phyloP scores from a whole-genome alignment of 2,888 invertebrate species.

The Creontiades dilutus region DNA sequence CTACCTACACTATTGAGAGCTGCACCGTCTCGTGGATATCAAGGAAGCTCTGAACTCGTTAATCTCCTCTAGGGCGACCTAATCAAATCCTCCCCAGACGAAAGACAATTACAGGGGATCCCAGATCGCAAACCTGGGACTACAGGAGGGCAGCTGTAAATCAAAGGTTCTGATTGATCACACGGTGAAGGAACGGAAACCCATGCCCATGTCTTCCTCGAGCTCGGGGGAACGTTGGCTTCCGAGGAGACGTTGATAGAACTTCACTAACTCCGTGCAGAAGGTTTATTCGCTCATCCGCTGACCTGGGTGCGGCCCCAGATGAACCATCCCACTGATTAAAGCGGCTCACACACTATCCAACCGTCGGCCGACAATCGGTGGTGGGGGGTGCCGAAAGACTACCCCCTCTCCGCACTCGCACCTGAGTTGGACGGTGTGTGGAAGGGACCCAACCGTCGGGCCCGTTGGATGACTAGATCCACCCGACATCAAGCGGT shows the following conservation, averaged over 20 bases:
- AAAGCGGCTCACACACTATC: no score
- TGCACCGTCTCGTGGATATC: no score
- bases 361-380: no score
- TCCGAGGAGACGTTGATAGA: not conserved
- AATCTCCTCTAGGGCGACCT: conserved; percentile 4
- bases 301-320: not conserved
- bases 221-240: not conserved
- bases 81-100: not conserved
- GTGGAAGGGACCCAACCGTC: no score
- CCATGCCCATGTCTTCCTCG: not conserved
- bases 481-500: no score
- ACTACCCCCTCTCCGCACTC: no score
- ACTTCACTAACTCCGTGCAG: not conserved
- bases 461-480: no score
- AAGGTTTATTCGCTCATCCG: not conserved
- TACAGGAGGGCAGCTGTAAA: conserved; percentile 20
- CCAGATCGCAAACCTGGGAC: not conserved
- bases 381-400: no score
- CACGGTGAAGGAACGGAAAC: not conserved
- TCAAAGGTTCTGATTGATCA: conserved; percentile 38
- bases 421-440: no score
- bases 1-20: no score
- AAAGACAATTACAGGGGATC: not conserved
- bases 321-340: not conserved
- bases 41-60: not conserved